phyloP scores from a whole-genome alignment of 92 coral and sea anemone genomes.

The Siderastrea radians region DNA sequence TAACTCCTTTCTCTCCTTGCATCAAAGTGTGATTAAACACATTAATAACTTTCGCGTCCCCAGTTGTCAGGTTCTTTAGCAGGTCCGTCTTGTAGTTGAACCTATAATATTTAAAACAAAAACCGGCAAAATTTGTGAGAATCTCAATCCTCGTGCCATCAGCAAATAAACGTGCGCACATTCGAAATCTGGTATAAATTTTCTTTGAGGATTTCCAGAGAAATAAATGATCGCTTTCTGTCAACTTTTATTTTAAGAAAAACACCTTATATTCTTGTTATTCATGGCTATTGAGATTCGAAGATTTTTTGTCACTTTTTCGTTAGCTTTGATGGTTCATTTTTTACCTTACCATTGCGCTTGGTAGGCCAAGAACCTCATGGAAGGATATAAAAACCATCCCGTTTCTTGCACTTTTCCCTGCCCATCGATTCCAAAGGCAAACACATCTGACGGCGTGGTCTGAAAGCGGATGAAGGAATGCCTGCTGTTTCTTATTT shows the following conservation, averaged over 20 bases:
- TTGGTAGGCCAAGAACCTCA: constrained; percentile 86
- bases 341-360: constrained; percentile 80
- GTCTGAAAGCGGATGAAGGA: constrained; percentile 81
- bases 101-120: constrained; percentile 40
- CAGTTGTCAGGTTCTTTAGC: constrained; percentile 71
- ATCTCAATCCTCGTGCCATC: too few relatives aligned
- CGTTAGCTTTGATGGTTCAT: too few relatives aligned
- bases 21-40: constrained; percentile 73
- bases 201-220: too few relatives aligned
- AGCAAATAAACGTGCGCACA: too few relatives aligned
- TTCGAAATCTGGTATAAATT: too few relatives aligned
- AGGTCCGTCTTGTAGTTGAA: constrained; percentile 78
- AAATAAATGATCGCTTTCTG: too few relatives aligned
- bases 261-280: too few relatives aligned
- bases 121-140: too few relatives aligned
- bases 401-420: constrained; percentile 82
- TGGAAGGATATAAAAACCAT: constrained; percentile 87
- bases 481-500: constrained; percentile 11
- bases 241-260: too few relatives aligned
- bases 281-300: too few relatives aligned
- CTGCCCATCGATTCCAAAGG: constrained; percentile 84
- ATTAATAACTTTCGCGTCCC: constrained; percentile 65
- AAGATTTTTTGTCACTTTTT: too few relatives aligned
- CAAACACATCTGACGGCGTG: constrained; percentile 86
- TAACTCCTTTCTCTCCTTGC: constrained; percentile 68